These are phyloP conservation scores for Hylyphantes graminicola DNA, from an alignment of 1,140 invertebrate species.

Conservation along the genomic window DNA sequence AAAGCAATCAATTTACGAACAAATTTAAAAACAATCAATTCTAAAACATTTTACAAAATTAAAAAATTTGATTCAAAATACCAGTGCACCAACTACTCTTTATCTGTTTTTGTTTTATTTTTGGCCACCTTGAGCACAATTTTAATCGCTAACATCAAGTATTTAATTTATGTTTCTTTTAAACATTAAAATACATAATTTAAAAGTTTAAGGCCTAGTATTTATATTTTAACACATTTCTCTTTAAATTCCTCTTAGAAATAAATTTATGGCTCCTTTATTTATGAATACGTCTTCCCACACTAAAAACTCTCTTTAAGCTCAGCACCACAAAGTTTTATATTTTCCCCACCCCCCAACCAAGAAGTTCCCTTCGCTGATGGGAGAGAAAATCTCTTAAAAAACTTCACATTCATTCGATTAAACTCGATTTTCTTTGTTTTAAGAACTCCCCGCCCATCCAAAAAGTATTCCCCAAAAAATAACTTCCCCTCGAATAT, in stretches of 20 bases:
- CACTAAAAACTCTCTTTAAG: constrained; percentile 1
- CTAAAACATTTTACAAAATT: too few species aligned
- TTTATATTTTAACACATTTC: too few species aligned
- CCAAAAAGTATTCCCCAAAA: not conserved
- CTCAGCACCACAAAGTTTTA: not conserved
- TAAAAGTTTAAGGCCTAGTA: too few species aligned
- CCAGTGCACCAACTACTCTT: too few species aligned
- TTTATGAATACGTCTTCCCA: constrained; percentile 22
- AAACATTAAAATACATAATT: too few species aligned
- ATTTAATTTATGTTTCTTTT: too few species aligned
- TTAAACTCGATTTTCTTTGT: constrained; percentile 55
- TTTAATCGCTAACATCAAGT: too few species aligned
- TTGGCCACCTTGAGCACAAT: too few species aligned
- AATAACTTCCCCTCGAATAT: constrained; percentile 45
- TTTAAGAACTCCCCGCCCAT: constrained; percentile 2
- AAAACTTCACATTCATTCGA: constrained; percentile 39
- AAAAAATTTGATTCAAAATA: too few species aligned
- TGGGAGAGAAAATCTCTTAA: constrained; percentile 42
- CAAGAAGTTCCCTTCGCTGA: constrained; percentile 14
- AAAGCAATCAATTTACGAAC: too few species aligned
- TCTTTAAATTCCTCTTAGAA: constrained; percentile 17
- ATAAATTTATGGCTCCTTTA: constrained; percentile 22
- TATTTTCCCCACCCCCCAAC: not conserved
- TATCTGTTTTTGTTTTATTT: too few species aligned
- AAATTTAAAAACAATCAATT: too few species aligned